Conservation (phyloP, 2,888 invertebrate species). For the Strigamia transsilvanica region DNA sequence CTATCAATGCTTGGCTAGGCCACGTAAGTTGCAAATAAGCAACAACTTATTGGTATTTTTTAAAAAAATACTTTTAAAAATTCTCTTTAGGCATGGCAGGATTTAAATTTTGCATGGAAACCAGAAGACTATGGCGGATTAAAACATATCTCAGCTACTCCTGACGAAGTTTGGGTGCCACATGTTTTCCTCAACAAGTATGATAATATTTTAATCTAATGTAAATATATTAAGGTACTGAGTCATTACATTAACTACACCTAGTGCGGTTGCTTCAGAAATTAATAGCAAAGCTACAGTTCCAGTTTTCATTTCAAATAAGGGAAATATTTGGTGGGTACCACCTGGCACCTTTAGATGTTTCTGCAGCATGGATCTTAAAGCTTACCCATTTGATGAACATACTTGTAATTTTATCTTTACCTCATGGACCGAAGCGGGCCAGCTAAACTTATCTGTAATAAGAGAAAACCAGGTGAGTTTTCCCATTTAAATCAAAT, state of each 20-base stretch:
- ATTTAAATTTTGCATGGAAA: constrained; percentile 19
- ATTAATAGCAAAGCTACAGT: not conserved
- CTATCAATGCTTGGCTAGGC: not conserved
- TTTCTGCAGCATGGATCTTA: constrained; percentile 71
- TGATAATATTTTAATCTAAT: not conserved
- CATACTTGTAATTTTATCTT: constrained; percentile 75
- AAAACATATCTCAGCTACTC: not conserved
- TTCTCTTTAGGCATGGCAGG: constrained; percentile 29
- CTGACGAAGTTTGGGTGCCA: constrained; percentile 1
- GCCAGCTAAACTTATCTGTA: constrained; percentile 67
- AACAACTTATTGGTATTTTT: not conserved
- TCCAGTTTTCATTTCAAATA: not conserved
- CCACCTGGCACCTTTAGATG: constrained; percentile 74
- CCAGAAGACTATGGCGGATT: constrained; percentile 7
- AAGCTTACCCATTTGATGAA: constrained; percentile 78
- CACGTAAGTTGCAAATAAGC: not conserved
- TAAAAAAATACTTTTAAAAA: too few relatives aligned
- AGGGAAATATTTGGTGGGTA: constrained; percentile 72
- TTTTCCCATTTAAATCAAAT: not conserved
- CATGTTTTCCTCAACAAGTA: constrained; percentile 32
- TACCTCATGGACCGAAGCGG: constrained; percentile 77
- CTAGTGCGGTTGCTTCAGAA: not conserved
- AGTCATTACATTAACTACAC: not conserved
- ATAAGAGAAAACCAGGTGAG: constrained; percentile 24
- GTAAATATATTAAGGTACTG: not conserved